Evolutionary conservation across 2,113 vertebrate genomes (phyloP), one percentile per base, ranked within the genome.

Genomic region (Protomyctophum bolini): DNA sequence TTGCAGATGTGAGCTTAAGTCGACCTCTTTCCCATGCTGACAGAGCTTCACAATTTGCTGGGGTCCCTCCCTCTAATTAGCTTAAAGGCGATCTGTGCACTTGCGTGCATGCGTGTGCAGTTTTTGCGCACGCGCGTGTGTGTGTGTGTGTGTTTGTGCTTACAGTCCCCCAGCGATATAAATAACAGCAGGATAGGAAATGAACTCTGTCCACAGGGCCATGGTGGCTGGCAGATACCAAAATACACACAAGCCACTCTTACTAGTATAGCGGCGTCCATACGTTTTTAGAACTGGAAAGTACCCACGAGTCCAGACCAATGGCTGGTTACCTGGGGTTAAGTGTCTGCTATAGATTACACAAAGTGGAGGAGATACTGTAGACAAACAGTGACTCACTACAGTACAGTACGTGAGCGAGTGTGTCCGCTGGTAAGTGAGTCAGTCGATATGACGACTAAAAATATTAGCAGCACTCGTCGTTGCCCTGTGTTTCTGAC

Each of bases 1-100:
- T 48, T 33, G 60, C 21, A 49, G 51, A 57, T 50, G 80, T 54
- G 74, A 75, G 61, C 33, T 41, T 66, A 63, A 63, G 50, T 70
- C 49, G 71, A 71, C 76, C 41, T 67, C 76, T 76, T 81, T 76
- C 75, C 73, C 71, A 82, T 72, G 55, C 56, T 75, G 77, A 66
- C 54, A 11, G 63, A 68, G 55, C 56, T 82, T 78, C 66, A 72
- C 72, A 75, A 73, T 79, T 75, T 79, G 55, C 73, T 29, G 12
- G 62, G 52, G 60, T 52, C 70, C 56, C 61, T 52, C 64, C 61
- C 69, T 72, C 70, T 77, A 72, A 84, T 79, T 80, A 79, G 58
- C 59, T 75, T 68, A 48, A 66, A 73, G 62, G 58, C 49, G 58
- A 28, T 33, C 12, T 10, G 21, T 54, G 45, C 5, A 49, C 15